Percentiles rank a stretch among this genome's conserved stretches.
phyloP scores from a whole-genome alignment of 2,888 invertebrate species.

The Steromphala cineraria region DNA sequence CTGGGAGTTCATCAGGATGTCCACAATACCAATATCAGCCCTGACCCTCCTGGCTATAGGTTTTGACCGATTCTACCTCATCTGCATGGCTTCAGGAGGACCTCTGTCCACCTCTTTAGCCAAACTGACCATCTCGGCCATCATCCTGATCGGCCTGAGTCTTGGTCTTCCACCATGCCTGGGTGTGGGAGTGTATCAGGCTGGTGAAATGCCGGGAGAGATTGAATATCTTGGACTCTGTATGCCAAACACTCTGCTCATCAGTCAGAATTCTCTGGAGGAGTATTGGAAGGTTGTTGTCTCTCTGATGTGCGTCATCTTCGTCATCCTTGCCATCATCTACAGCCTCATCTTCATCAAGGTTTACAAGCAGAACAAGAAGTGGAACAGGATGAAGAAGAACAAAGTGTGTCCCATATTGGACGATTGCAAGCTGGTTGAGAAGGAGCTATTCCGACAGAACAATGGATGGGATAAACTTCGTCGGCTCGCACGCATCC shows the following conservation, averaged over 20 bases:
- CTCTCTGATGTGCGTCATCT: conserved; percentile 49
- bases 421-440: background rate
- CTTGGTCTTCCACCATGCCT: conserved; percentile 58
- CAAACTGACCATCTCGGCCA: conserved; percentile 41
- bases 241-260: conserved; percentile 42
- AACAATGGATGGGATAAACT: background rate
- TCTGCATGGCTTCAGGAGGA: conserved; percentile 47
- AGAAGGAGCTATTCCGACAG: background rate
- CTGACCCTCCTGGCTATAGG: conserved; percentile 62
- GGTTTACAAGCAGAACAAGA: conserved; percentile 45
- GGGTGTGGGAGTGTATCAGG: conserved; percentile 48
- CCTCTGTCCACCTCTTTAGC: conserved; percentile 21
- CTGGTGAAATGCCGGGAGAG: background rate
- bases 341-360: conserved; percentile 53
- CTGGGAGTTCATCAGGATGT: conserved; percentile 51
- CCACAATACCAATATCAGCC: conserved; percentile 57
- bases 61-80: conserved; percentile 62
- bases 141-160: conserved; percentile 40
- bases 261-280: conserved; percentile 31
- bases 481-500: background rate
- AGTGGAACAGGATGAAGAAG: conserved; percentile 27
- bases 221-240: conserved; percentile 46
- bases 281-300: conserved; percentile 54
- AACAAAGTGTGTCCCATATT: conserved; percentile 4
- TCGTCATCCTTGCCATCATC: conserved; percentile 48